A percentile compares a stretch with the other conserved stretches of the same genome.
phyloP scores from a whole-genome alignment of 1,140 invertebrate genomes.

The Aphidius gifuensis region DNA sequence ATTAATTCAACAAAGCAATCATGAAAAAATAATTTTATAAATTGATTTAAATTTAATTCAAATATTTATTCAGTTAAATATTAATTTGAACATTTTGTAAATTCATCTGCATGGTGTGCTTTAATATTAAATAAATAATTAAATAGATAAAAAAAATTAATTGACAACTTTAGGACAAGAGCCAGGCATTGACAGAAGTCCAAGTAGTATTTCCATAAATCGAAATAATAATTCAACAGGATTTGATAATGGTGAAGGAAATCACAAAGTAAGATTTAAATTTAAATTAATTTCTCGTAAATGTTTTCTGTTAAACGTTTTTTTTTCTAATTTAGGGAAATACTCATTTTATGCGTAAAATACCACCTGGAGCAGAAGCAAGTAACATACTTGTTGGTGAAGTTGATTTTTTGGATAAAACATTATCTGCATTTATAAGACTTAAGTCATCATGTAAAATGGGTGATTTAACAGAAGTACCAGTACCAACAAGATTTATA shows the following conservation, averaged over 20 bases:
- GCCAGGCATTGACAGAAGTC: conserved; percentile 68
- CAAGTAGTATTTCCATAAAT: conserved; percentile 74
- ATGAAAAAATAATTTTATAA: no score
- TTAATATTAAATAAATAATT: no score
- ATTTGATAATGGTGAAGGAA: conserved; percentile 66
- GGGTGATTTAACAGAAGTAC: conserved; percentile 95
- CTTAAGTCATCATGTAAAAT: conserved; percentile 85
- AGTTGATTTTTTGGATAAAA: conserved; percentile 91
- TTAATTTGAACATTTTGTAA: no score
- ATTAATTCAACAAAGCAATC: no score
- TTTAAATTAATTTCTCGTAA: not conserved
- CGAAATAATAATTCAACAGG: conserved; percentile 73
- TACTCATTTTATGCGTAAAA: conserved; percentile 93
- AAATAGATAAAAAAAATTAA: conserved; percentile 48
- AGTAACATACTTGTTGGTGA: conserved; percentile 97
- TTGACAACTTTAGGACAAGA: conserved; percentile 50
- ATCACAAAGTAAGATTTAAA: conserved; percentile 52
- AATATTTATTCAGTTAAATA: no score
- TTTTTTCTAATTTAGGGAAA: conserved; percentile 66
- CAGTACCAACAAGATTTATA: conserved; percentile 93
- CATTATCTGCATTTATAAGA: conserved; percentile 89
- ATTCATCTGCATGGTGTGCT: no score
- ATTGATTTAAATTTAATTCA: no score
- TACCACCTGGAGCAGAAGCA: conserved; percentile 93
- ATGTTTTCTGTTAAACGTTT: no score